Evolutionary conservation across 2,888 invertebrate species (phyloP), one percentile per base, ranked within the genome.

Genomic region (Cephonodes hylas): DNA sequence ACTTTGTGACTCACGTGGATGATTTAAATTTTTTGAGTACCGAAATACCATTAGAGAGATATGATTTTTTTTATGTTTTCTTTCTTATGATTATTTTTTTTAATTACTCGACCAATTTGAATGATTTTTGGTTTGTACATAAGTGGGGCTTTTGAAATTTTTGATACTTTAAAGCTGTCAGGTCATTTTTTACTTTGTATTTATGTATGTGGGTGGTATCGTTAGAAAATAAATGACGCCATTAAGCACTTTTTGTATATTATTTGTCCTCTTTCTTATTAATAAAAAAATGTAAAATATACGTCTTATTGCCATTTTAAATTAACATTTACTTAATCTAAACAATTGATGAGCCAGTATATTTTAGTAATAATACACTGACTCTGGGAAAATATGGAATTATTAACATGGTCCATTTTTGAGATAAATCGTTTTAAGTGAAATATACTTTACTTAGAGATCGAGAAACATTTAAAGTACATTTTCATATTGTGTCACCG

Each of bases 241-340:
- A 72, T 68, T 88, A 89, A 89, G 88, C 89, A 87, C 85, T 82
- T 84, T 77, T 69, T 79, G 80, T 81, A 80, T 85, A 81, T 84
- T 80, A 75, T 74, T 75, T 74, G 70, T 68, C 74, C 76, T 76
- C 66, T 69, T 73, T 70, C 46, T 62, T 62, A 46, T 38, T 46
- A 38, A 60, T 53, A 18, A 58, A 61, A 58, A 58, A 57, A 58
- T 58, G 45, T 58, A 61, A 61, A 46, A 34, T 59, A 46, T 44
- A 58, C 53, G 42, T n/a, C 58, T 46, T 62, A 62, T 62, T 62
- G 61, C 61, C 57, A 46, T 31, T 58, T 58, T 38, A 58, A 62
- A 45, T 61, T 60, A 60, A 48, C 20, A 42, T 18, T 53, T 27
- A 20, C 38, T 42, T 42, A 48, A 42, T 46, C 45, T 58, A 45